Percentiles rank a stretch among this genome's conserved stretches.
These are phyloP conservation scores for Charadrius vociferus DNA, from an alignment of 2,113 vertebrate genomes.

Conservation along the genomic window DNA sequence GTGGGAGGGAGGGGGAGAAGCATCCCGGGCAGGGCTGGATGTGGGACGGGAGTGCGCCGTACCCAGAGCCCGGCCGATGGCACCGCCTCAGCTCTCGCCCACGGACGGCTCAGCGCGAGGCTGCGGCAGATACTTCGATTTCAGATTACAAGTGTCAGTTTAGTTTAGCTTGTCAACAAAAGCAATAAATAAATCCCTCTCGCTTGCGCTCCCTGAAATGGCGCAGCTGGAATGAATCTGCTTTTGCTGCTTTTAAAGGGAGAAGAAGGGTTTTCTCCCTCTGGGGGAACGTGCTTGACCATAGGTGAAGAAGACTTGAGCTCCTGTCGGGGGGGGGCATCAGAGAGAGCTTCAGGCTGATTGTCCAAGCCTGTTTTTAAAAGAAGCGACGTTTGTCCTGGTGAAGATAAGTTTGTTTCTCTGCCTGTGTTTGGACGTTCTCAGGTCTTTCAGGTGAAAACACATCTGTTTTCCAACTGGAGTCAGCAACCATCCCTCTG, in stretches of 20 bases:
- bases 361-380: background rate
- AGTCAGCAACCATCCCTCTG: background rate
- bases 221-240: background rate
- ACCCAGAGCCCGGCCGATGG: background rate
- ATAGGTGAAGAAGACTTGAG: background rate
- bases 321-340: background rate
- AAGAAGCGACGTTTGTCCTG: background rate
- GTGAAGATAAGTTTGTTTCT: background rate
- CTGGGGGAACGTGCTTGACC: background rate
- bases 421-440: background rate
- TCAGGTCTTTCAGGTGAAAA: background rate
- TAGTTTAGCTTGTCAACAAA: constrained; percentile 13
- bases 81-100: background rate
- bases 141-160: background rate
- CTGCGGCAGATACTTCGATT: background rate
- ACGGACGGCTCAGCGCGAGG: background rate
- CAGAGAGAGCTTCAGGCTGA: background rate
- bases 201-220: background rate
- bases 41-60: accelerated
- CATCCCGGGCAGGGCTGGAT: accelerated
- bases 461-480: background rate
- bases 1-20: accelerated
- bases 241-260: background rate
- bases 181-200: background rate
- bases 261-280: background rate